Base-by-base conservation (phyloP, 2,113 vertebrate species). In the Nyctereutes procyonoides region DNA sequence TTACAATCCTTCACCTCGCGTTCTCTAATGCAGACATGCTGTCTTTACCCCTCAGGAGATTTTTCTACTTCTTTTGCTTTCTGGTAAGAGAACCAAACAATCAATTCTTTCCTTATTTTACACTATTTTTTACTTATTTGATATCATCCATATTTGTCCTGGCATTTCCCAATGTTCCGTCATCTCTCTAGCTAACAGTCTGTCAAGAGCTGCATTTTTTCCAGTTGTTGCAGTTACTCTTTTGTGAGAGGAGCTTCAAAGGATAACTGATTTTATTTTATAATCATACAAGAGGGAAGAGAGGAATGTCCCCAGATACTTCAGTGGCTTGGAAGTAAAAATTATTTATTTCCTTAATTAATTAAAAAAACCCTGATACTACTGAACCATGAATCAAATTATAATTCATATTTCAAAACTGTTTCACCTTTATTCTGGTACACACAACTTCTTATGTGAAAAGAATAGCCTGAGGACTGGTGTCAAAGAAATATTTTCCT, bases 51-150 rank as follows among this genome's bases (percentile, higher is more conserved):
- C 51, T 92, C 74, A 73, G 96, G 56, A 92, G 76, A 96, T 87
- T 94, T 97, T 96, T 96, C 67, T 90, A 7, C 35, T 97, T 95
- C 20, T 82, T 97, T 98, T 98, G 94, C 90, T 98, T 93, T 97
- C 55, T 97, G 56, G 76, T 97, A 95, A 85, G 58, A 80, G 86
- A 98, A 53, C 63, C 81, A 95, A 95, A 92, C 60, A 97, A 98
- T 97, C 53, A 96, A 90, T 96, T 96, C 24, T 94, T 95, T 94
- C n/a, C 77, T 71, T 95, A 88, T 97, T 97, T 98, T 96, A 60
- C 85, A 65, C 9, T 82, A n/a, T 65, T 88, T 91, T 92, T 43
- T 53, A 71, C 58, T 97, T 83, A 77, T 74, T 96, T 48, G 55
- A 86, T 73, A 92, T 97, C 9, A 91, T 58, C 55, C 97, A 51